Base-by-base conservation (phyloP, 2,888 invertebrate species). In the Leptinotarsa haldemani region DNA sequence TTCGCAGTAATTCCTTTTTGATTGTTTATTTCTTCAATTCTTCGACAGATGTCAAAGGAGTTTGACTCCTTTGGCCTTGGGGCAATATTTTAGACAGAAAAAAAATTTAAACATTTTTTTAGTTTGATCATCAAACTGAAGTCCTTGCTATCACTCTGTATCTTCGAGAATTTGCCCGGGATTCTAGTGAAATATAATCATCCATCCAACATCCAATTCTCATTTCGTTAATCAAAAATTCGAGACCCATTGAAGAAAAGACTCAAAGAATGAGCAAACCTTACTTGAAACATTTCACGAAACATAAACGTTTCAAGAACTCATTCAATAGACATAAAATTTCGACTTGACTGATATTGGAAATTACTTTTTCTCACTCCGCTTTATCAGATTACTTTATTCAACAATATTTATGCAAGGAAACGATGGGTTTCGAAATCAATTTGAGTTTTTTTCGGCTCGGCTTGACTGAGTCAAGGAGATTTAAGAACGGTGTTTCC, bases 201-300 rank as follows among this genome's bases (percentile, higher is more conserved):
- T 30, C 40, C 40, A 61, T 61, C 40, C n/a, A 74, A 58, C 46
- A 70, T 70, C 67, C 64, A 63, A 70, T 74, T 56, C 67, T 53
- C 67, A 63, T 72, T 30, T 66, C 69, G 66, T 74, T 71, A 71
- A 74, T 74, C 74, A 74, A 74, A 74, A 69, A 70, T 66, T 65
- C 68, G 63, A 66, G 56, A 63, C 61, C 71, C 65, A 61, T 74
- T 66, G 69, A 67, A 66, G 68, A 71, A 77, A 1, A 30, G 74
- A 71, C 69, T 74, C 75, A 67, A 73, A 70, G 76, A 77, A 79
- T 78, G 77, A 77, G 77, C 78, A 80, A 79, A 74, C 77, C 79
- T 79, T 81, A 78, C 77, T 79, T 76, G 78, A 80, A 80, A 80
- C 78, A 79, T 79, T 78, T 77, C 80, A 76, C 76, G 78, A 79